Percentiles rank a stretch among this genome's conserved stretches.
These are phyloP conservation scores for Antitype chi DNA, from an alignment of 2,888 invertebrate species.

Conservation along the genomic window DNA sequence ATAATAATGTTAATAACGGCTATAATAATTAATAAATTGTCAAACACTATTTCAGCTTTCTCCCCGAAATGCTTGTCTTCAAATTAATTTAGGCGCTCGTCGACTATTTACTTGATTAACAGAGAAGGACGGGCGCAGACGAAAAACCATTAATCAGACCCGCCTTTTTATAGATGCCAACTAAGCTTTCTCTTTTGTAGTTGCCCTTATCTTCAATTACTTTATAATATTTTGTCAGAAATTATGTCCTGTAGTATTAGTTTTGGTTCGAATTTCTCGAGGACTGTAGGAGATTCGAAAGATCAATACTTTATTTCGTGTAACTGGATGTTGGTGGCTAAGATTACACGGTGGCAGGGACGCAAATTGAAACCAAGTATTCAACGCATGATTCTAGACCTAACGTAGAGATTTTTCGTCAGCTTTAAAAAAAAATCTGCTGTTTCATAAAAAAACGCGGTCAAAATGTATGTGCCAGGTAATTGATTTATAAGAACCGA, in stretches of 20 bases:
- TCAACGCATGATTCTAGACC: too few relatives aligned
- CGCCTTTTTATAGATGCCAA: conserved; percentile 59
- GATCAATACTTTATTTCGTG: background rate
- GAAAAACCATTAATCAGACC: conserved; percentile 64
- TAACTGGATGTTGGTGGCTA: background rate
- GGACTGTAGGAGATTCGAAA: background rate
- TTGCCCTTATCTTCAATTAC: conserved; percentile 47
- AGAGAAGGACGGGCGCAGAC: conserved; percentile 45
- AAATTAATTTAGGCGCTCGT: conserved; percentile 56
- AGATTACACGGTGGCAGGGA: too few relatives aligned
- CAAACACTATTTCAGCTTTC: conserved; percentile 25
- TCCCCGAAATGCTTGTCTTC: conserved; percentile 28
- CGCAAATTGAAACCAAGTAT: too few relatives aligned
- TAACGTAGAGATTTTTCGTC: too few relatives aligned
- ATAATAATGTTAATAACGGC: background rate
- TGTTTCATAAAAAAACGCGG: too few relatives aligned
- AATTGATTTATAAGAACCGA: too few relatives aligned
- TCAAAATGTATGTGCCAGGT: too few relatives aligned
- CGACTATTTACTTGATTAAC: conserved; percentile 62
- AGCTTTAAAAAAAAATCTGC: too few relatives aligned
- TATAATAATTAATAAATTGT: conserved; percentile 13
- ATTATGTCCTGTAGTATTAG: conserved; percentile 38
- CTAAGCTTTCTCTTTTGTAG: conserved; percentile 59
- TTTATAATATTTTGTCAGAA: conserved; percentile 53
- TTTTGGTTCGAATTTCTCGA: background rate